Evolutionary conservation across 1,140 invertebrate genomes (phyloP), one percentile per base, ranked within the genome.

Genomic region (Cotesia typhae): DNA sequence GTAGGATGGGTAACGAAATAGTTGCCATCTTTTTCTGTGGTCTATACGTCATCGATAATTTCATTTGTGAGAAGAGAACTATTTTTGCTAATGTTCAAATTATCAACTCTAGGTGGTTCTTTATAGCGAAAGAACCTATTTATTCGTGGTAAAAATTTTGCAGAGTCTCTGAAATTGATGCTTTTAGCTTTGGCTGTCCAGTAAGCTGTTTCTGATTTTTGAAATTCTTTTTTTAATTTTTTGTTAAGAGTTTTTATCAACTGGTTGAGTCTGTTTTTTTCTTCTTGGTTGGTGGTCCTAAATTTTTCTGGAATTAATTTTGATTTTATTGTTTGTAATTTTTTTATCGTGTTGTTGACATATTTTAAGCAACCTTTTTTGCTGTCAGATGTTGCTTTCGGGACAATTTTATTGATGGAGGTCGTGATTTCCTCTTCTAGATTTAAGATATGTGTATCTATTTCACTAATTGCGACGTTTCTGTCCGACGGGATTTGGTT

Each of bases 121-220:
- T 14, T 14, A 14, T 14, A 14, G 14, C 14, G 14, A 14, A 14
- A 14, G 14, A 14, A 14, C 14, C 14, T 14, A 14, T 14, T 14
- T 14, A 14, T 14, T 14, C 14, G 14, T 14, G 14, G 14, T 14
- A 14, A 14, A 14, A 14, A 14, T 14, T 14, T 14, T 14, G 68
- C 37, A 0, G 71, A 0, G 9, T 76, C 63, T 38, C 51, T 70
- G 36, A 65, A 53, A 35, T 76, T 67, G 4, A 78, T 78, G 37
- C 70, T 68, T 7, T 53, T 77, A 0, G 71, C 37, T 41, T 64
- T 63, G 12, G 70, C 20, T 10, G 3, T 41, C 74, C 77, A 14
- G 0, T 14, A 78, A 17, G 68, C 67, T n/a, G 41, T 69, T 6
- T 63, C 47, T n/a, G 55, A 9, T 37, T 65, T 72, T 20, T 51